These are phyloP conservation scores for Bergia puertoricense DNA, from an alignment of 92 coral and sea anemone genomes.

Conservation along the genomic window DNA sequence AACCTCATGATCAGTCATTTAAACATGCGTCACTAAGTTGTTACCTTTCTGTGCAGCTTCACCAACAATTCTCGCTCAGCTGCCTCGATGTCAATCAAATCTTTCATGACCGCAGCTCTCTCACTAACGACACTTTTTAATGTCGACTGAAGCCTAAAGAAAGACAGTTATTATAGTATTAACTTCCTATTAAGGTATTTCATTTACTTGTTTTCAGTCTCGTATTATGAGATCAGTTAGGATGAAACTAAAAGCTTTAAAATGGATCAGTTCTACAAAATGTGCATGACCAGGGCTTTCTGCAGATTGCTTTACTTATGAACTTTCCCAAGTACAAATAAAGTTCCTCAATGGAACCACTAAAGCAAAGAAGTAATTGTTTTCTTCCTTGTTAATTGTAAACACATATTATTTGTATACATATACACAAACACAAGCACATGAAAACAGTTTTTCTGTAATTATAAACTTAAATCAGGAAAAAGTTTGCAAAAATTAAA, in stretches of 20 bases:
- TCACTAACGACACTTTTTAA: conserved; percentile 73
- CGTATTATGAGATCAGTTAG: neutral
- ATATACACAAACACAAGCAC: too few relatives aligned
- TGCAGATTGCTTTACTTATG: neutral
- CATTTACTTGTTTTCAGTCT: too few relatives aligned
- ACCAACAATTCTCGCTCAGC: conserved; percentile 73
- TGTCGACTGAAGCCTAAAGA: conserved; percentile 62
- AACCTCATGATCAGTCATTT: neutral
- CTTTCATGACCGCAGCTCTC: conserved; percentile 66
- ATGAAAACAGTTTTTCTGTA: too few relatives aligned
- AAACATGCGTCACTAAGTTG: neutral
- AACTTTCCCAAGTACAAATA: neutral
- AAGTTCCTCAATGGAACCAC: neutral
- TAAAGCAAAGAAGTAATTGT: too few relatives aligned
- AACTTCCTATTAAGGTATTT: neutral
- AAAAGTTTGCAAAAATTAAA: too few relatives aligned
- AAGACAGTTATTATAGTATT: neutral
- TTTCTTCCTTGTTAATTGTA: neutral
- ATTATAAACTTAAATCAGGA: too few relatives aligned
- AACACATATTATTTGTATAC: too few relatives aligned
- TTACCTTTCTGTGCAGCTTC: conserved; percentile 82
- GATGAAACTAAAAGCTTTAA: too few relatives aligned
- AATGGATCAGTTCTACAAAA: neutral
- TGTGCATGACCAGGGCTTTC: neutral
- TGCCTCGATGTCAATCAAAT: conserved; percentile 86